Conservation (phyloP, 1,140 invertebrate species). For the Ceratitis capitata region DNA sequence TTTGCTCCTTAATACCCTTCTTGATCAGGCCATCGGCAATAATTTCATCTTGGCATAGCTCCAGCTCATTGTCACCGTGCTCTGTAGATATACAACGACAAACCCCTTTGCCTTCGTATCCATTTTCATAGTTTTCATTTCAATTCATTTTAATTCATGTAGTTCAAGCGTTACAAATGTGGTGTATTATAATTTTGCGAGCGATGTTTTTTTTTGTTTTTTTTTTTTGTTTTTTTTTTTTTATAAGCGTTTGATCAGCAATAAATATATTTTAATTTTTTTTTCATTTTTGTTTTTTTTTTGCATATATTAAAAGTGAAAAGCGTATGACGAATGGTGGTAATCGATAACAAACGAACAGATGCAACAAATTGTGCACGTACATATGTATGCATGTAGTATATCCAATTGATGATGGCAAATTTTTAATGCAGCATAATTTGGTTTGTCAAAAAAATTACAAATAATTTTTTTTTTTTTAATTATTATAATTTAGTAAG, state of each 20-base stretch:
- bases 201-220: not conserved
- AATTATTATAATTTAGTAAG: not conserved
- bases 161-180: conserved; percentile 20
- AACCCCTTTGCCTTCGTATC: conserved; percentile 66
- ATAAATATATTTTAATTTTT: not conserved
- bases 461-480: not conserved
- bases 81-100: conserved; percentile 74
- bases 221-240: too few species aligned
- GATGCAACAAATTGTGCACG: too few species aligned
- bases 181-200: not conserved
- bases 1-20: conserved; percentile 87
- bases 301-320: not conserved
- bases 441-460: not conserved
- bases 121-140: conserved; percentile 46
- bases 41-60: conserved; percentile 77
- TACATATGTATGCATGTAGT: too few species aligned
- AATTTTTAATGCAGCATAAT: not conserved
- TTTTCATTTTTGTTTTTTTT: too few species aligned
- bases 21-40: conserved; percentile 85
- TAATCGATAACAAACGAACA: not conserved
- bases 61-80: conserved; percentile 71
- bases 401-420: not conserved
- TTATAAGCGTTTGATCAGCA: not conserved
- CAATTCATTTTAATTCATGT: conserved; percentile 36
- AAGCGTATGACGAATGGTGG: not conserved